Conservation (phyloP, 1,140 invertebrate genomes). For the Macrosteles quadrilineatus region DNA sequence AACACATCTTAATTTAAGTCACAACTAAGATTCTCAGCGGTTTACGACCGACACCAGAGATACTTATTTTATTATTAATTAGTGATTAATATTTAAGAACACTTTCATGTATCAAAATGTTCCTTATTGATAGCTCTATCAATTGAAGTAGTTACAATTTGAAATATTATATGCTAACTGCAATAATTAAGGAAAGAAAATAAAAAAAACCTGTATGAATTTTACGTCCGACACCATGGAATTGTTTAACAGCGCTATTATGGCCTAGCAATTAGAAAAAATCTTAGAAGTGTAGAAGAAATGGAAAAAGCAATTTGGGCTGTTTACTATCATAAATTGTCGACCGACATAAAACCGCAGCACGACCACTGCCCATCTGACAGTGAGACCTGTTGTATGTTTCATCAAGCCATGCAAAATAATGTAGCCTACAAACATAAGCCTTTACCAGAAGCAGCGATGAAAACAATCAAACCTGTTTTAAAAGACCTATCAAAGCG, state of each 20-base stretch:
- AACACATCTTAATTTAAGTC: no score
- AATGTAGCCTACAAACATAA: slow-evolving; percentile 12
- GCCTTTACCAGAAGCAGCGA: slow-evolving; percentile 20
- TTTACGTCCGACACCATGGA: no score
- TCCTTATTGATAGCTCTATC: no score
- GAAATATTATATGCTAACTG: no score
- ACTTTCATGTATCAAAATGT: neutral
- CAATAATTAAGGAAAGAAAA: no score
- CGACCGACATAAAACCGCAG: slow-evolving; percentile 23
- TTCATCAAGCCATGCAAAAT: slow-evolving; percentile 27
- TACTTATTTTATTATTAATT: neutral
- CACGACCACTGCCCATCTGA: slow-evolving; percentile 41
- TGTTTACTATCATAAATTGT: slow-evolving; percentile 28
- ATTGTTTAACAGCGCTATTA: neutral
- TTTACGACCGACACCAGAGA: no score
- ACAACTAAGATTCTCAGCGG: no score
- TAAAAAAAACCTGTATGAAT: no score
- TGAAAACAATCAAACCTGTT: slow-evolving; percentile 30
- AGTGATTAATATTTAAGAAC: neutral
- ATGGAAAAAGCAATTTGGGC: slow-evolving; percentile 34
- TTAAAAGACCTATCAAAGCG: slow-evolving; percentile 35
- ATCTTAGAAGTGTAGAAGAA: neutral
- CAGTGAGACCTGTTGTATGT: slow-evolving; percentile 43
- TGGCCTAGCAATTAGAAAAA: slow-evolving; percentile 12
- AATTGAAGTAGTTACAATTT: no score